Conservation (phyloP, 2,888 invertebrate genomes). For the Ophonus ardosiacus region DNA sequence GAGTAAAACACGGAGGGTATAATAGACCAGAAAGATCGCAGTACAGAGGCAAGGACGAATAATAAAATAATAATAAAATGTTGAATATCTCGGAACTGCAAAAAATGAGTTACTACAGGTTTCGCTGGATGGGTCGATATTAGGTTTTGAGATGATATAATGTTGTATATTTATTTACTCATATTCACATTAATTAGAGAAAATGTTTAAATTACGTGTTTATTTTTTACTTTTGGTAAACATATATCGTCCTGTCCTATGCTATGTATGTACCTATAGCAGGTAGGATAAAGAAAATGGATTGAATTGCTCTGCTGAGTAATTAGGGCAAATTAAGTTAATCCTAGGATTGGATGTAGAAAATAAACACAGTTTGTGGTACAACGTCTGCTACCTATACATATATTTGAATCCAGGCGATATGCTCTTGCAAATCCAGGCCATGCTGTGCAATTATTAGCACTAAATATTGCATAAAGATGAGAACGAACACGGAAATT, state of each 20-base stretch:
- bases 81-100: too few relatives aligned
- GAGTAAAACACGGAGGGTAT: too few relatives aligned
- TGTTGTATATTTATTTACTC: background rate
- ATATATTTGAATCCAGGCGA: conserved; percentile 19
- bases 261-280: background rate
- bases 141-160: background rate
- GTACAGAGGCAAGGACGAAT: too few relatives aligned
- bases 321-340: conserved; percentile 45
- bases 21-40: too few relatives aligned
- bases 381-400: conserved; percentile 16
- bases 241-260: background rate
- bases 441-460: conserved; percentile 6
- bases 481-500: background rate
- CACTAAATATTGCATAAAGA: conserved; percentile 12
- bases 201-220: background rate
- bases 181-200: background rate
- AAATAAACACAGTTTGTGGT: conserved; percentile 33
- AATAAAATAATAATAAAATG: too few relatives aligned
- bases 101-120: too few relatives aligned
- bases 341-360: conserved; percentile 31
- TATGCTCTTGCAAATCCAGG: conserved; percentile 27
- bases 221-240: background rate
- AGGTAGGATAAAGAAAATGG: conserved; percentile 36
- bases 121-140: too few relatives aligned
- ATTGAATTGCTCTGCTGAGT: conserved; percentile 36